Evolutionary conservation across 2,888 invertebrate species (phyloP).

Genomic region (Aspidiotus destructor): DNA sequence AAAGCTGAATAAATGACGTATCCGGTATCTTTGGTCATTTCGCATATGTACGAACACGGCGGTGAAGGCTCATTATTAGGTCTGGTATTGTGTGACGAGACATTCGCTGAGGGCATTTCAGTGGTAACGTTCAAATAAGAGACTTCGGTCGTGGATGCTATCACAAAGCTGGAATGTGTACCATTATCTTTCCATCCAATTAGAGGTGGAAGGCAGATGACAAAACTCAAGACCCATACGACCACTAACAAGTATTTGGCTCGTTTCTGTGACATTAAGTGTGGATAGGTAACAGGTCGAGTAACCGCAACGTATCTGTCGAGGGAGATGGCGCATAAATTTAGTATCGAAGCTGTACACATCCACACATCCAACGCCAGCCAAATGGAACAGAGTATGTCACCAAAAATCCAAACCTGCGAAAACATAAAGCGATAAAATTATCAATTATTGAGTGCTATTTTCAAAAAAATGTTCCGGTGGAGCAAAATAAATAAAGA

Average conservation of each 20-base stretch:
- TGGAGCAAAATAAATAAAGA: too few relatives aligned
- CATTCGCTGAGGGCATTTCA: neutral
- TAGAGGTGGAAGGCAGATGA: conserved; percentile 92
- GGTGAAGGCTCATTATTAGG: conserved; percentile 18
- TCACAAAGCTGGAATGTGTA: neutral
- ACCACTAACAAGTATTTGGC: conserved; percentile 78
- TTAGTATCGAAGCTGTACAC: conserved; percentile 95
- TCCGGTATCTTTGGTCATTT: conserved; percentile 35
- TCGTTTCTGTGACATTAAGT: conserved; percentile 73
- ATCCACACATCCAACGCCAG: conserved; percentile 96
- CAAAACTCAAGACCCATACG: conserved; percentile 92
- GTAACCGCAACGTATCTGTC: conserved; percentile 95
- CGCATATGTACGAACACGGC: conserved; percentile 39
- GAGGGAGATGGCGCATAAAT: conserved; percentile 88
- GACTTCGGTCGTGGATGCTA: conserved; percentile 8
- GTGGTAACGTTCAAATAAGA: conserved; percentile 21
- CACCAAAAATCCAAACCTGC: conserved; percentile 94
- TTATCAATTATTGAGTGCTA: too few relatives aligned
- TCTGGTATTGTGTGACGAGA: neutral
- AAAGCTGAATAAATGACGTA: conserved; percentile 95
- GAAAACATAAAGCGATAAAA: neutral
- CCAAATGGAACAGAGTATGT: conserved; percentile 94
- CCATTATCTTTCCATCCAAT: conserved; percentile 60
- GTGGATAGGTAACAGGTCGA: conserved; percentile 86
- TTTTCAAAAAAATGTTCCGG: too few relatives aligned